A percentile compares a stretch with the other conserved stretches of the same genome.
phyloP scores from a whole-genome alignment of 2,797 vertebrate genomes.

The Chelon auratus region DNA sequence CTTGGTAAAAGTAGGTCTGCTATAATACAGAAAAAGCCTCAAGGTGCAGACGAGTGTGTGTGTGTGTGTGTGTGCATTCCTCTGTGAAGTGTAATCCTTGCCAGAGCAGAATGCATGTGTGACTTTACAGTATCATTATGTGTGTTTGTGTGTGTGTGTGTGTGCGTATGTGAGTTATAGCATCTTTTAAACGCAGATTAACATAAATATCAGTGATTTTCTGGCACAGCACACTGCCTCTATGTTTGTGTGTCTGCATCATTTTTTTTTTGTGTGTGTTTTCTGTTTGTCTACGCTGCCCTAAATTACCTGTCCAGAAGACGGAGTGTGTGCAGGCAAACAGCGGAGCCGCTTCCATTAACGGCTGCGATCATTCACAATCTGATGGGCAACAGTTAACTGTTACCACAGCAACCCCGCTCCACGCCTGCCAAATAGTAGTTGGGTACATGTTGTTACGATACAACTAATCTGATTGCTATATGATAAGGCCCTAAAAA shows the following conservation, averaged over 20 bases:
- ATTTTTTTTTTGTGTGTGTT: neutral
- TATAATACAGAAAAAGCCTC: slow-evolving; percentile 57
- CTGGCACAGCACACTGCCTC: neutral
- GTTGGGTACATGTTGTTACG: slow-evolving; percentile 39
- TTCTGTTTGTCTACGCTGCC: slow-evolving; percentile 5
- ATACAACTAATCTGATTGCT: slow-evolving; percentile 25
- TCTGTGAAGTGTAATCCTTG: slow-evolving; percentile 18
- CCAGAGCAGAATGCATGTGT: slow-evolving; percentile 13
- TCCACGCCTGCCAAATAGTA: slow-evolving; percentile 46
- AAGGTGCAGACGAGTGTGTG: slow-evolving; percentile 40
- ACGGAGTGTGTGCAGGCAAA: slow-evolving; percentile 56
- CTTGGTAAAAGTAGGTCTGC: slow-evolving; percentile 66
- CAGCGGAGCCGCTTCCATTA: slow-evolving; percentile 61
- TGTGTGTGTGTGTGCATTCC: slow-evolving; percentile 1
- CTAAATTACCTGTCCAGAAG: slow-evolving; percentile 74
- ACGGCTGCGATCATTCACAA: slow-evolving; percentile 62
- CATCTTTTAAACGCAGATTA: slow-evolving; percentile 7
- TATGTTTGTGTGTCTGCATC: slow-evolving; percentile 11
- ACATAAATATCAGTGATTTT: slow-evolving; percentile 4
- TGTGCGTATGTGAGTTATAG: neutral
- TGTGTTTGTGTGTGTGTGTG: slow-evolving; percentile 4
- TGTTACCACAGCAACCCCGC: slow-evolving; percentile 56
- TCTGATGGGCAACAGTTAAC: slow-evolving; percentile 62
- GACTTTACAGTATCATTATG: slow-evolving; percentile 22
- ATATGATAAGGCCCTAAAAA: slow-evolving; percentile 15